Conservation (phyloP, 2,888 invertebrate species). For the Cyaniris semiargus region DNA sequence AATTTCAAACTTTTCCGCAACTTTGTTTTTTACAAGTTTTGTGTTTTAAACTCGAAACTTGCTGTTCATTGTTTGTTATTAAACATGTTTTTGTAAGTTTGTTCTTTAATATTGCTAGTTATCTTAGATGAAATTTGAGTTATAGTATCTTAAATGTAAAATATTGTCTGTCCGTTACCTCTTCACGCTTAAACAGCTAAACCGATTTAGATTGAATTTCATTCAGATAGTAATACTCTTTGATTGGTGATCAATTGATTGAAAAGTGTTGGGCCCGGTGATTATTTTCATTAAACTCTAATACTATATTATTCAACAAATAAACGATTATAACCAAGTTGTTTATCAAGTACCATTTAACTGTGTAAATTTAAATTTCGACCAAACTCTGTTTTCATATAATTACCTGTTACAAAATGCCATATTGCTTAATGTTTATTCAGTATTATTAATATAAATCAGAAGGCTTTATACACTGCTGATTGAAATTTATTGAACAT, state of each 20-base stretch:
- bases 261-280: too few species aligned
- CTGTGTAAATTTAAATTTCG: neutral
- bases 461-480: neutral
- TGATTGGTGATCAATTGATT: too few species aligned
- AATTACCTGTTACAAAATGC: constrained; percentile 1
- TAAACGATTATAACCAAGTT: neutral
- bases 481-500: neutral
- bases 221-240: too few species aligned
- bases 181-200: too few species aligned
- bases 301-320: too few species aligned
- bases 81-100: neutral
- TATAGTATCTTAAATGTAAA: too few species aligned
- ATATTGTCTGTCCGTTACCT: too few species aligned
- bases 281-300: too few species aligned
- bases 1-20: constrained; percentile 24
- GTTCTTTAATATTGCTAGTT: neutral
- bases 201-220: too few species aligned
- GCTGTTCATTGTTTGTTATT: neutral
- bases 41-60: constrained; percentile 12
- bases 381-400: neutral
- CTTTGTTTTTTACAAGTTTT: constrained; percentile 27
- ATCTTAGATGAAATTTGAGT: neutral
- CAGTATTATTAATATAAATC: neutral
- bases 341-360: neutral
- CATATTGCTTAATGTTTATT: neutral